Evolutionary conservation across 2,888 invertebrate species (phyloP).

Genomic region (Synanthedon vespiformis): DNA sequence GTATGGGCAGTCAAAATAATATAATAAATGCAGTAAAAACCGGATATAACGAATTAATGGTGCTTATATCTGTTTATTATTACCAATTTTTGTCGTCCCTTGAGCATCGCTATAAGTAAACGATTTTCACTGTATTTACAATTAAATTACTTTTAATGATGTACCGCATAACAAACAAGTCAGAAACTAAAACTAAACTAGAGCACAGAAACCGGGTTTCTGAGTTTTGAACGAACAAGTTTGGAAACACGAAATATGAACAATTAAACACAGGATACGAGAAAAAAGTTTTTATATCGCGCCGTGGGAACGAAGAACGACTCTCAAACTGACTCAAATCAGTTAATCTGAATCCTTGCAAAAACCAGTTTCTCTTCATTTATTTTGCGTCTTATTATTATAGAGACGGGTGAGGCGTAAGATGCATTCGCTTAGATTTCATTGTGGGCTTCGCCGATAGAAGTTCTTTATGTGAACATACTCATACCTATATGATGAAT

Average conservation of each 20-base stretch:
- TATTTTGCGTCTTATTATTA: background rate
- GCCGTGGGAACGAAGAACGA: constrained; percentile 18
- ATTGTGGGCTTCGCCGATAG: background rate
- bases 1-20: too few relatives aligned
- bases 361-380: constrained; percentile 13
- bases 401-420: background rate
- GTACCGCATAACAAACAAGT: too few relatives aligned
- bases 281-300: constrained; percentile 18
- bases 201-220: background rate
- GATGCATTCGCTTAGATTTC: background rate
- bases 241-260: constrained; percentile 9
- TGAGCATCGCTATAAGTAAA: too few relatives aligned
- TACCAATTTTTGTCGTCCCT: too few relatives aligned
- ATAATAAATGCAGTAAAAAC: too few relatives aligned
- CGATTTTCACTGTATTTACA: too few relatives aligned
- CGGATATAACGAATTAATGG: too few relatives aligned
- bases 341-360: constrained; percentile 14
- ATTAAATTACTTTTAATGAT: too few relatives aligned
- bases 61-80: too few relatives aligned
- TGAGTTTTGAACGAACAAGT: background rate
- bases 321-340: constrained; percentile 13
- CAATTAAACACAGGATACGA: constrained; percentile 27
- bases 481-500: too few relatives aligned
- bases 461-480: background rate
- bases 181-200: background rate